Evolutionary conservation across 2,888 invertebrate genomes (phyloP).

Genomic region (Germaria angustata): DNA sequence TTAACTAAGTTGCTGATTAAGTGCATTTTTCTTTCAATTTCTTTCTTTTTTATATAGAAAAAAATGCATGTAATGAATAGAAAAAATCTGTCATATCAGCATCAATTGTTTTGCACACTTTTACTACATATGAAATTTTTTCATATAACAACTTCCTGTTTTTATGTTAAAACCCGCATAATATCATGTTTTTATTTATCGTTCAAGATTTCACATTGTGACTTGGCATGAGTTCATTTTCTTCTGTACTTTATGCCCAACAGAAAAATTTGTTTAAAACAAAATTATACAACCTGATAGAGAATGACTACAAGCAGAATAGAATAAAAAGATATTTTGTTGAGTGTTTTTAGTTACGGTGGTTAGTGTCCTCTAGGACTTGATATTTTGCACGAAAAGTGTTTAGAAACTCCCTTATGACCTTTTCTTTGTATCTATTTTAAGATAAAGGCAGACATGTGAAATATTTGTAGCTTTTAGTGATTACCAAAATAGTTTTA

Average conservation of each 20-base stretch:
- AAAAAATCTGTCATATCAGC: conserved; percentile 53
- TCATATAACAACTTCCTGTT: conserved; percentile 61
- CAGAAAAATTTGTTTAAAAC: neutral
- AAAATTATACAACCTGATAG: neutral
- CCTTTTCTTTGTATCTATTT: no score
- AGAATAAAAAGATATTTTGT: neutral
- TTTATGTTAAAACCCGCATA: conserved; percentile 55
- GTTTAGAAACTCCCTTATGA: no score
- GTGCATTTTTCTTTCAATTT: neutral
- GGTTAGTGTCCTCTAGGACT: no score
- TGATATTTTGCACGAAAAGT: no score
- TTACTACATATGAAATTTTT: neutral
- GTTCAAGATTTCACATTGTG: neutral
- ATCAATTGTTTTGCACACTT: conserved; percentile 33
- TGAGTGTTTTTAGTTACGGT: no score
- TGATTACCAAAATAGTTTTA: no score
- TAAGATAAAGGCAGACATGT: no score
- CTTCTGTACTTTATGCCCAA: neutral
- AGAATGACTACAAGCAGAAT: neutral
- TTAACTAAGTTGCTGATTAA: conserved; percentile 32
- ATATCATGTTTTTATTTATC: conserved; percentile 40
- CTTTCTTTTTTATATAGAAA: neutral
- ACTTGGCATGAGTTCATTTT: neutral
- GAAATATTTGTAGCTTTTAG: no score
- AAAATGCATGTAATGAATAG: conserved; percentile 8